Conservation (phyloP, 2,113 vertebrate species). For the Ciconia boyciana region DNA sequence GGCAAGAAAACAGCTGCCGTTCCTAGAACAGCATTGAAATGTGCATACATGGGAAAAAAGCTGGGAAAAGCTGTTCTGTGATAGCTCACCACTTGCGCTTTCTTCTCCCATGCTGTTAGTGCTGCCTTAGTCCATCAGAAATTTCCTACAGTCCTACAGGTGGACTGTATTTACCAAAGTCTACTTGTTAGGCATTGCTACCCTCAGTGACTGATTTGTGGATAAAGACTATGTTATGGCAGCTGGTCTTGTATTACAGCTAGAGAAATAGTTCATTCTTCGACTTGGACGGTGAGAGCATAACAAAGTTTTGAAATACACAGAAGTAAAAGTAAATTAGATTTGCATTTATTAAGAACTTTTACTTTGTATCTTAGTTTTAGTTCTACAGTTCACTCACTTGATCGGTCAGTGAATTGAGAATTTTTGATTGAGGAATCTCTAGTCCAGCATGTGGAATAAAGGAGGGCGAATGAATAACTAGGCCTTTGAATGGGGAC, state of each 20-base stretch:
- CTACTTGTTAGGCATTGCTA: neutral
- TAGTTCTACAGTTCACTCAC: neutral
- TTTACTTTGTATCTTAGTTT: neutral
- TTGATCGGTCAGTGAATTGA: neutral
- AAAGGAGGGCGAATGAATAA: neutral
- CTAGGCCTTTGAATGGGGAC: neutral
- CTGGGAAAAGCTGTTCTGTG: neutral
- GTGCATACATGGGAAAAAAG: neutral
- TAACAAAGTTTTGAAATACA: neutral
- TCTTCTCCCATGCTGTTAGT: neutral
- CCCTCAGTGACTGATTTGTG: neutral
- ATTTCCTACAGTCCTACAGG: neutral
- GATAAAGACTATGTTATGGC: neutral
- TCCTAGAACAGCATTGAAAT: neutral
- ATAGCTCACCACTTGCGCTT: neutral
- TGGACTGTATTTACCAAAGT: neutral
- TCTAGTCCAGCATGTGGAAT: neutral
- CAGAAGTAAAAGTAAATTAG: neutral
- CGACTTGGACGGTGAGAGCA: neutral
- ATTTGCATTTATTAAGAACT: neutral
- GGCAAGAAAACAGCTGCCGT: neutral
- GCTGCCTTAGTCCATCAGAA: neutral
- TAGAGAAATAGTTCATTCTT: neutral
- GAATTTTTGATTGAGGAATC: slow-evolving; percentile 9
- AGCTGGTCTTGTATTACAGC: neutral